Conservation (phyloP, 1,140 invertebrate species). For the Telenomus remus region DNA sequence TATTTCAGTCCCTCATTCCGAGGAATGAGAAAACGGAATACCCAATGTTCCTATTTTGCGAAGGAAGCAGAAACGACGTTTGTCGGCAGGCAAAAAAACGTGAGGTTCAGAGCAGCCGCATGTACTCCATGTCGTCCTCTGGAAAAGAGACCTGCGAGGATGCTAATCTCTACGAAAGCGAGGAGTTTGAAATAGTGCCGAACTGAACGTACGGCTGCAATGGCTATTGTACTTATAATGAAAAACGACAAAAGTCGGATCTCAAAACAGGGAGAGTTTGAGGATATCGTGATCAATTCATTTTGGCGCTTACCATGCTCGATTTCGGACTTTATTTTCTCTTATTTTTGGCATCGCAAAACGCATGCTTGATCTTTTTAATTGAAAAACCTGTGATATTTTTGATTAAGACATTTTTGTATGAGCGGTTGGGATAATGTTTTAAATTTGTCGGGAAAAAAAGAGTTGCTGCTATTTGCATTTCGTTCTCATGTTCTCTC, state of each 20-base stretch:
- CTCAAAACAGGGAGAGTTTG: not conserved
- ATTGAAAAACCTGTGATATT: conserved; percentile 40
- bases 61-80: conserved; percentile 80
- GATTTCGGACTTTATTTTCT: too few species aligned
- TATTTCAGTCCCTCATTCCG: conserved; percentile 78
- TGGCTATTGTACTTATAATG: conserved; percentile 60
- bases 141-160: conserved; percentile 76
- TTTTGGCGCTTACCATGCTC: conserved; percentile 9
- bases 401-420: conserved; percentile 15
- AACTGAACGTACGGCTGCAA: conserved; percentile 14
- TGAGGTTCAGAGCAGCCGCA: conserved; percentile 72
- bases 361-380: conserved; percentile 16
- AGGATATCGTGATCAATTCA: conserved; percentile 3
- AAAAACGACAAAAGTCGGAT: not conserved
- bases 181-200: conserved; percentile 80
- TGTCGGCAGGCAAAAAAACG: conserved; percentile 74
- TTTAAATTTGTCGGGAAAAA: not conserved
- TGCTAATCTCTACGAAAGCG: conserved; percentile 81
- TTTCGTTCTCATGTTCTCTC: conserved; percentile 12
- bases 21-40: conserved; percentile 80
- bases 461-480: conserved; percentile 11
- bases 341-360: conserved; percentile 16
- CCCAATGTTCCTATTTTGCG: conserved; percentile 87
- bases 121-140: conserved; percentile 75
- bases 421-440: not conserved